Conservation (phyloP, 1,140 invertebrate species). For the Drosophila saltans region DNA sequence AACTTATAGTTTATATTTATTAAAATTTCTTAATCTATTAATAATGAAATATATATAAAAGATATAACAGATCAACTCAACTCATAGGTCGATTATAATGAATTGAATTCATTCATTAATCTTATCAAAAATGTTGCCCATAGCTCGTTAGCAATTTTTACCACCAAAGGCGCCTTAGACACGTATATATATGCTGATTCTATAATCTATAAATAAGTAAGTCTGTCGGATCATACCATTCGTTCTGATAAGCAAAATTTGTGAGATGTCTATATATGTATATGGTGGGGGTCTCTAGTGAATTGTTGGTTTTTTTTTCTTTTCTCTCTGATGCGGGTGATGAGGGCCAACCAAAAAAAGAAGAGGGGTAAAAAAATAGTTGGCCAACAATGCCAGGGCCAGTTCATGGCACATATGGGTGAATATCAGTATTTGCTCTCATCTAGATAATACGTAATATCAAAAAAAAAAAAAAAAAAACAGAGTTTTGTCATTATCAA, state of each 20-base stretch:
- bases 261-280: neutral
- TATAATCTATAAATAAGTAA: neutral
- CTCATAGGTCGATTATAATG: neutral
- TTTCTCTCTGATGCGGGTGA: neutral
- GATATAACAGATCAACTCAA: neutral
- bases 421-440: too few species aligned
- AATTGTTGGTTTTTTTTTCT: neutral
- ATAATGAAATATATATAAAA: too few species aligned
- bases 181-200: neutral
- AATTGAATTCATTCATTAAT: conserved; percentile 5
- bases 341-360: neutral
- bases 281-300: neutral
- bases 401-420: conserved; percentile 6
- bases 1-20: too few species aligned
- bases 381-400: conserved; percentile 7
- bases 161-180: neutral
- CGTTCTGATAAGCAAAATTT: neutral
- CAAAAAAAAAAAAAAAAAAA: neutral
- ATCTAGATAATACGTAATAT: neutral
- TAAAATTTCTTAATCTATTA: too few species aligned
- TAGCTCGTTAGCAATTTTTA: neutral
- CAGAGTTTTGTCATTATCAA: conserved; percentile 23
- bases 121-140: neutral
- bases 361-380: neutral
- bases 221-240: conserved; percentile 3